Conservation (phyloP, 2,113 vertebrate species). For the Poeciliopsis prolifica region DNA sequence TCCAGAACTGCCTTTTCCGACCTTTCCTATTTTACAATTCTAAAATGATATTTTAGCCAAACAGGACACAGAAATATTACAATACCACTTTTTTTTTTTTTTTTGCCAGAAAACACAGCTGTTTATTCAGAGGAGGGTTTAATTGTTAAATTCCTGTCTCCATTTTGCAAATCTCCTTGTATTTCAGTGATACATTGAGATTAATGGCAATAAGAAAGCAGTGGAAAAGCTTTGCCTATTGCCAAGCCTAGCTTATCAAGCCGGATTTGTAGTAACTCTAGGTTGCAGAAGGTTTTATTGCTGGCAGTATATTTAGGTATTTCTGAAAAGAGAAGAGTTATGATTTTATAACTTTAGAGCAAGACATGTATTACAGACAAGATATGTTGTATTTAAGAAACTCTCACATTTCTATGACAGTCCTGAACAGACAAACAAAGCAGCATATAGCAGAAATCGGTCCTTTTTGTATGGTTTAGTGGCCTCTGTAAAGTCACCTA, state of each 20-base stretch:
- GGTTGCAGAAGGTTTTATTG: no score
- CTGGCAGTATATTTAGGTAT: not conserved
- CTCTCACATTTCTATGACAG: not conserved
- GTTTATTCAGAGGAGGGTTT: no score
- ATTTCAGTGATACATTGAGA: no score
- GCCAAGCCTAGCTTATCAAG: no score
- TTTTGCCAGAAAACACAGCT: no score
- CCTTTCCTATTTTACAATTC: no score
- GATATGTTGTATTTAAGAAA: not conserved
- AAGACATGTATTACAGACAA: not conserved
- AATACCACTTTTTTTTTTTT: not conserved
- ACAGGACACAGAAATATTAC: not conserved
- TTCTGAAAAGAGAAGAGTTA: not conserved
- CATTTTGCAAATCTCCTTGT: no score
- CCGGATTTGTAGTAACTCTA: no score
- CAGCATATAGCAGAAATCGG: not conserved
- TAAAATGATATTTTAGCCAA: not conserved
- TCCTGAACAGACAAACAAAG: not conserved
- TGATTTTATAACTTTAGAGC: not conserved
- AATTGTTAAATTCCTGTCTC: no score
- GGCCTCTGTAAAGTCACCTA: not conserved
- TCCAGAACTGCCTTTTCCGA: slow-evolving; percentile 3
- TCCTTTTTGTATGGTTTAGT: not conserved
- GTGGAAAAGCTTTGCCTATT: no score
- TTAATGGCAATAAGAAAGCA: no score